These are phyloP conservation scores for Phaethon lepturus DNA, from an alignment of 2,113 vertebrate species.

Conservation along the genomic window DNA sequence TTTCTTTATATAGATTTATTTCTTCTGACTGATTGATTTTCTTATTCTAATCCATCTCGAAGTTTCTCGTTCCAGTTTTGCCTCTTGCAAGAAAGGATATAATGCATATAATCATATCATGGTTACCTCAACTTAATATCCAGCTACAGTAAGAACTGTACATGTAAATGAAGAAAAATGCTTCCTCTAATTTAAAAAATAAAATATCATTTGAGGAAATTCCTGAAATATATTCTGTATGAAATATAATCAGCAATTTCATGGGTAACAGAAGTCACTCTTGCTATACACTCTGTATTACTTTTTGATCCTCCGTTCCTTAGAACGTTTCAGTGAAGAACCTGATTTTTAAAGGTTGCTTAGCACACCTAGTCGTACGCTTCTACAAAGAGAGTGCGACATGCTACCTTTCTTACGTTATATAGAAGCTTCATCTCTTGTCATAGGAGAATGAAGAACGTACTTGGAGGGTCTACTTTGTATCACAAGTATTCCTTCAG, in stretches of 20 bases:
- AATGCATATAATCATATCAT: neutral
- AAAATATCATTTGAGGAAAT: neutral
- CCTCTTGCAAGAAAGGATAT: neutral
- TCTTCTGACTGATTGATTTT: neutral
- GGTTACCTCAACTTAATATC: neutral
- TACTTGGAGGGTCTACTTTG: neutral
- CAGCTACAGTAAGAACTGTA: neutral
- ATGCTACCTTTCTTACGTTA: neutral
- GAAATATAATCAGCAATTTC: neutral
- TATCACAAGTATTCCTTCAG: neutral
- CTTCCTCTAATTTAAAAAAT: neutral
- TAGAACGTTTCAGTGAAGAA: neutral
- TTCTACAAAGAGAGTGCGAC: neutral
- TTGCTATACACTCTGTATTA: neutral
- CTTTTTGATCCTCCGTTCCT: neutral
- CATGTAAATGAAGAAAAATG: neutral
- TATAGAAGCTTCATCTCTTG: neutral
- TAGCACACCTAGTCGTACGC: fast-evolving
- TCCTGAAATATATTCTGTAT: neutral
- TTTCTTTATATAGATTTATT: slow-evolving; percentile 18
- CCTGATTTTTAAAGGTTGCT: neutral
- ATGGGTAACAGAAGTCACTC: neutral
- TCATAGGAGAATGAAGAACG: neutral
- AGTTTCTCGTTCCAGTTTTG: neutral
- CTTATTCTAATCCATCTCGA: neutral